Base-by-base conservation (phyloP, 2,113 vertebrate genomes). In the Forbesichthys agassizii region DNA sequence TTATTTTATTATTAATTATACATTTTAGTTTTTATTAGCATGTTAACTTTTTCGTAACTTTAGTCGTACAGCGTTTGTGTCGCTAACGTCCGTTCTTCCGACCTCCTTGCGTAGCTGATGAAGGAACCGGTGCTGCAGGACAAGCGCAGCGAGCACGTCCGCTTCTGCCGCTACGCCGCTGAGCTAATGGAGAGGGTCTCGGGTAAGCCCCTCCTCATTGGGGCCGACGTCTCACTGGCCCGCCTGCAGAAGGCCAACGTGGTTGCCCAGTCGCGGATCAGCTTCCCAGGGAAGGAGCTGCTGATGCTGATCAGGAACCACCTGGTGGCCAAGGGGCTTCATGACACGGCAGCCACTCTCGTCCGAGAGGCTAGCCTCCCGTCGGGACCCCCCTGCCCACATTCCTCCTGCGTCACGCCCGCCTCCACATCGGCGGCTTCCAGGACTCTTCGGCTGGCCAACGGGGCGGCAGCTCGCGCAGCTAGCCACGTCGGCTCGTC, bases 51-150 rank as follows among this genome's bases (percentile, higher is more conserved):
- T 27, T 27, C 27, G 27, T 27, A 27, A 27, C 27, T 27, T 3
- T 27, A 2, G 2, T 27, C 2, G 27, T 27, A 27, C 27, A 27
- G 27, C 36, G 0, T 42, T 42, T 42, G 36, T 0, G 1, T 42
- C 36, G 27, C 36, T 42, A 42, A 42, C 27, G 12, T 64, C 7
- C 52, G 9, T 11, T 16, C 9, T 51, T 27, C 18, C 3, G 7
- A 5, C 42, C 49, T 52, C 18, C 47, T 4, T 64, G 13, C 1
- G 0, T 58, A 90, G 89, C 88, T 99, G 78, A 99, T 99, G 96
- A 97, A 98, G 67, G 97, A 99, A 80, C 97, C 97, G 0, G 94
- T 99, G 66, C 93, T 99, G n/a, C 97, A 98, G 93, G 97, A 99
- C 92, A 99, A 98, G 78, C 95, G 96, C 33, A 96, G 94, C 0